phyloP scores from a whole-genome alignment of 2,797 vertebrate species.

The Iguana delicatissima region DNA sequence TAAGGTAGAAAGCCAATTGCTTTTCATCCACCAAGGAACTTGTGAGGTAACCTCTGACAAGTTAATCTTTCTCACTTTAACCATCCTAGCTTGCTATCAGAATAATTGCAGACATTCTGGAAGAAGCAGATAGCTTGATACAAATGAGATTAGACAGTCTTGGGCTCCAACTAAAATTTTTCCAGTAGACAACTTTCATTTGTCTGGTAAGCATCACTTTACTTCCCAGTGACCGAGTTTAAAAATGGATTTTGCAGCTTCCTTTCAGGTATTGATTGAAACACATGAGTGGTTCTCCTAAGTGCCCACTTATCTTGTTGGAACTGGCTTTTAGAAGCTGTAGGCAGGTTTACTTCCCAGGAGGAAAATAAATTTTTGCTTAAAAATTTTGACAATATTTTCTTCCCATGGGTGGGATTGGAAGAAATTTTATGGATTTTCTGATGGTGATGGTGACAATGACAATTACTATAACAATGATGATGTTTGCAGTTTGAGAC shows the following conservation, averaged over 20 bases:
- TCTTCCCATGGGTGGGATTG: no score
- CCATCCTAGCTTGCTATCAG: background rate
- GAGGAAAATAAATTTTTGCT: no score
- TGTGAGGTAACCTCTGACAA: background rate
- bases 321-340: background rate
- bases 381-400: no score
- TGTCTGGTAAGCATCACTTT: constrained; percentile 40
- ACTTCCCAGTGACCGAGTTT: constrained; percentile 64
- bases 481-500: no score
- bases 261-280: constrained; percentile 53
- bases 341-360: background rate
- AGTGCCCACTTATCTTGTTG: background rate
- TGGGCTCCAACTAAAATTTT: background rate
- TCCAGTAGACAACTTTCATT: constrained; percentile 18
- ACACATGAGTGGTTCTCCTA: background rate
- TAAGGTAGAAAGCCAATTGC: background rate
- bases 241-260: constrained; percentile 49
- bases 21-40: background rate
- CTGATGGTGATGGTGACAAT: no score
- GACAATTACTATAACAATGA: no score
- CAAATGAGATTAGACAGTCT: background rate
- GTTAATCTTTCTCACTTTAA: background rate
- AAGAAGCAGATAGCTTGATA: background rate
- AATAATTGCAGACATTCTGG: background rate
- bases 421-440: no score